phyloP scores from a whole-genome alignment of 1,140 invertebrate genomes.

The Drosophila trapezifrons region DNA sequence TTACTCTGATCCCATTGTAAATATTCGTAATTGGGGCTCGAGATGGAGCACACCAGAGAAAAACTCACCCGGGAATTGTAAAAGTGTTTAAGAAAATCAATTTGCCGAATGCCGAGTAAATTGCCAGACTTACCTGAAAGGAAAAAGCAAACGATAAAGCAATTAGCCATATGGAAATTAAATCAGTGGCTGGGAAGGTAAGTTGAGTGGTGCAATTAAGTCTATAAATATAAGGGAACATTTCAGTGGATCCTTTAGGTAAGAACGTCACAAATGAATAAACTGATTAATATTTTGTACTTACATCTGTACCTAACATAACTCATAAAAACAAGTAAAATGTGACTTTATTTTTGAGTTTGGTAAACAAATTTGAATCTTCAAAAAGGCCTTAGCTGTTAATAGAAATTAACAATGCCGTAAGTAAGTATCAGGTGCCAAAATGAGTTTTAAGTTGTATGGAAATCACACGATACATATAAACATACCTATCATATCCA shows the following conservation, averaged over 20 bases:
- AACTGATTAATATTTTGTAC: not conserved
- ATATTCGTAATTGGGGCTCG: slow-evolving; percentile 53
- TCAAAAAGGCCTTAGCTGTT: no score
- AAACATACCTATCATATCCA: no score
- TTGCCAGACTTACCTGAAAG: slow-evolving; percentile 62
- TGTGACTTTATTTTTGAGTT: not conserved
- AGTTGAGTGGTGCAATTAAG: slow-evolving; percentile 8
- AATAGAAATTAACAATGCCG: no score
- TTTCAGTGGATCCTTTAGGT: not conserved
- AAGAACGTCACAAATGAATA: not conserved
- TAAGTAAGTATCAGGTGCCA: no score
- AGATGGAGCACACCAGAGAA: slow-evolving; percentile 18
- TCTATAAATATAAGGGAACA: not conserved
- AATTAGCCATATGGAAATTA: slow-evolving; percentile 50
- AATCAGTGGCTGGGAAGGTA: slow-evolving; percentile 21
- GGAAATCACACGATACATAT: no score
- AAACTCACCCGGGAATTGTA: slow-evolving; percentile 47
- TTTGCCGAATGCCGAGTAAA: slow-evolving; percentile 36
- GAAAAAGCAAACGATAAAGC: slow-evolving; percentile 38
- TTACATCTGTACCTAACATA: not conserved
- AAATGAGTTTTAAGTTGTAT: no score
- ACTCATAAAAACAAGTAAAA: not conserved
- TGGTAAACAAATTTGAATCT: not conserved
- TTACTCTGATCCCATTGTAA: slow-evolving; percentile 44
- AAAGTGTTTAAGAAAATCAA: slow-evolving; percentile 58